Evolutionary conservation across 2,113 vertebrate genomes (phyloP), one percentile per base, ranked within the genome.

Genomic region (Percina caprodes): DNA sequence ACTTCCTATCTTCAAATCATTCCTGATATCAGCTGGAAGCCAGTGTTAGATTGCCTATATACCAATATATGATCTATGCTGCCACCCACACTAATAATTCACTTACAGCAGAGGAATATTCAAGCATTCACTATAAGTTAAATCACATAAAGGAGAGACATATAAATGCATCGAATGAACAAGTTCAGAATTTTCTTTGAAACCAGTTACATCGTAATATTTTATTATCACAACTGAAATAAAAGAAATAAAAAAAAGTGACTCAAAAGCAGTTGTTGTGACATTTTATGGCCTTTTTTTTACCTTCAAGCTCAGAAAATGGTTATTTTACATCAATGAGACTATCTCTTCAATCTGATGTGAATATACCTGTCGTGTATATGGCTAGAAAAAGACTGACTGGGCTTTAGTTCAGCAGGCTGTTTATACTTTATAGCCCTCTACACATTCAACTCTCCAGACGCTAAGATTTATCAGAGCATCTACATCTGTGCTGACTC

Each of bases 401-500:
- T 19, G 66, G 11, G 52, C 78, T 69, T 79, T 26, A 59, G 55
- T 65, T 69, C 18, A 45, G 69, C 60, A 45, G 68, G 35, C 30
- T 26, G 68, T 83, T 82, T 69, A 48, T 52, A 63, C 74, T 88
- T 88, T 83, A 86, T 42, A 30, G 76, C 59, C 55, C 60, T n/a
- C 65, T 68, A 76, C 56, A 78, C 82, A 24, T 59, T 68, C 12
- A 42, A 15, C 63, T 76, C 58, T 74, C 26, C 56, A 63, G 61
- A 55, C 35, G 12, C 9, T 24, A 42, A 83, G 82, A 87, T 89
- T 77, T 82, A 88, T 76, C 60, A 12, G 65, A 42, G 42, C 52
- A 62, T 65, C 79, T 59, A 48, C 75, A 86, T 69, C 71, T n/a
- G 79, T 85, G 89, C 87, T 83, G 87, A 89, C 71, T 91, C 87